Conservation (phyloP, 2,113 vertebrate species). For the Apus apus region DNA sequence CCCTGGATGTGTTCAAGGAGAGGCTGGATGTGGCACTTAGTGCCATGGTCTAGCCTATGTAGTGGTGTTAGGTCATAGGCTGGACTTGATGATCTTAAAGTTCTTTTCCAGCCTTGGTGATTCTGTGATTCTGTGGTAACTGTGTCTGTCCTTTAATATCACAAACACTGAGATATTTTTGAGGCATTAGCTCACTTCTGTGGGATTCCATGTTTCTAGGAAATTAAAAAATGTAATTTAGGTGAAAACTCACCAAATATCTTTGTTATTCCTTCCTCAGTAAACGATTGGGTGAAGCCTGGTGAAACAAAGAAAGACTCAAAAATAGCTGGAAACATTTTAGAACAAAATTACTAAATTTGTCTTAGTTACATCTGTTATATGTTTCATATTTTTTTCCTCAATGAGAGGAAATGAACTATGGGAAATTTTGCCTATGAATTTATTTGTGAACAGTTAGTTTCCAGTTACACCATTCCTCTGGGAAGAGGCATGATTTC, state of each 20-base stretch:
- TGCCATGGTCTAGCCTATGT: too few species aligned
- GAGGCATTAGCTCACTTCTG: background rate
- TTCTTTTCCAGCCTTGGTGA: too few species aligned
- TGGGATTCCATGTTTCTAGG: background rate
- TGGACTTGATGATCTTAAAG: too few species aligned
- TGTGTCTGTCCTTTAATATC: background rate
- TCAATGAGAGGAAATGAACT: background rate
- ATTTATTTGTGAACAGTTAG: background rate
- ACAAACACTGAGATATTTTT: background rate
- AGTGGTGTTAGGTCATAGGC: too few species aligned
- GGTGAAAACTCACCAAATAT: background rate
- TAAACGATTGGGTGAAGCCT: background rate
- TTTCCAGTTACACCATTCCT: background rate
- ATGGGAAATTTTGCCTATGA: background rate
- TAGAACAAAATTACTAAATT: background rate
- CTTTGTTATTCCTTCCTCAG: background rate
- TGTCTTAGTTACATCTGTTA: background rate
- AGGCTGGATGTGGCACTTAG: too few species aligned
- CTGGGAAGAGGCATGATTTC: background rate
- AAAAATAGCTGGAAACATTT: background rate
- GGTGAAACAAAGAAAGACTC: background rate
- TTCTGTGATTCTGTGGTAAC: too few species aligned
- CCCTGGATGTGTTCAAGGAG: too few species aligned
- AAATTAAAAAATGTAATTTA: background rate
- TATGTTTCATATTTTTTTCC: rapidly evolving